A percentile compares a stretch with the other conserved stretches of the same genome.
Conservation (phyloP, 2,113 vertebrate genomes). For the Daphoenositta chrysoptera region DNA sequence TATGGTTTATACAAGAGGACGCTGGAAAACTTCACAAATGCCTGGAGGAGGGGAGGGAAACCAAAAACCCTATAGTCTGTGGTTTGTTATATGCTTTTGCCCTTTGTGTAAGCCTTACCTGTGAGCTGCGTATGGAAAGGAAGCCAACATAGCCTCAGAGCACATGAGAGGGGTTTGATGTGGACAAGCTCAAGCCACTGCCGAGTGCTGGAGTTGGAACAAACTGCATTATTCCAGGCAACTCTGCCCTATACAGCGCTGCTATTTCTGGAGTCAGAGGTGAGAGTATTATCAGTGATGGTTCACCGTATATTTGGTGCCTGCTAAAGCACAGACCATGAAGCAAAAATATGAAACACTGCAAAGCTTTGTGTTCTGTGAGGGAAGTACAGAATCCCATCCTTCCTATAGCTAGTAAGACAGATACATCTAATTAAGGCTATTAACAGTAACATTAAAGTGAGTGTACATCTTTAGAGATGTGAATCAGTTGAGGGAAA, state of each 20-base stretch:
- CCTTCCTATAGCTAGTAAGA: background rate
- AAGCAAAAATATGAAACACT: background rate
- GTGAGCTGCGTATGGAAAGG: background rate
- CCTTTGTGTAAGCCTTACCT: background rate
- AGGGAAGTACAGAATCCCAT: background rate
- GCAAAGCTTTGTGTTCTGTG: background rate
- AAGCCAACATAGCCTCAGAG: background rate
- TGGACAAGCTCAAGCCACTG: background rate
- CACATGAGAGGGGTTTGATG: background rate
- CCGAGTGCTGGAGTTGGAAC: background rate
- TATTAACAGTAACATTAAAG: background rate
- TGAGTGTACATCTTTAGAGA: background rate
- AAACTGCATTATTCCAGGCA: background rate
- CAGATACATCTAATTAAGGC: background rate
- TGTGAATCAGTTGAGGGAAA: background rate
- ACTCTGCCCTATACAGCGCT: background rate
- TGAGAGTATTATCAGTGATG: background rate
- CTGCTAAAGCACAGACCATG: background rate
- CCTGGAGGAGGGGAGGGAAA: background rate
- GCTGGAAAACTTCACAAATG: background rate
- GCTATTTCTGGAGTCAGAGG: background rate
- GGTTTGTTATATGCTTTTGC: background rate
- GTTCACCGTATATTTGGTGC: accelerated
- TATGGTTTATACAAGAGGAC: background rate
- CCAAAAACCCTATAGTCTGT: background rate